Base-by-base conservation (phyloP, 2,888 invertebrate species). In the Lasioglossum malachurum region DNA sequence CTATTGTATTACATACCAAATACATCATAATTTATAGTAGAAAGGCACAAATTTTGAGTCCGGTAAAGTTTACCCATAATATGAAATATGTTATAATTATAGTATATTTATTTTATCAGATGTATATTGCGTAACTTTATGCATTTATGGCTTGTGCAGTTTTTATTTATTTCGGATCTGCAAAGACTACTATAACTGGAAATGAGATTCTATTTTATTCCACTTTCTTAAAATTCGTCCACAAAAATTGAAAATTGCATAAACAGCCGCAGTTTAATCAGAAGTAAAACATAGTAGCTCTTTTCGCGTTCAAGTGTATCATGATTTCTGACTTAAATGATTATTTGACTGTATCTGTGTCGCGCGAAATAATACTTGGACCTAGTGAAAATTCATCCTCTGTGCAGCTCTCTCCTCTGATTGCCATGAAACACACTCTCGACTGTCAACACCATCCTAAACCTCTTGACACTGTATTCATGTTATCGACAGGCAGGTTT, bases 371-470 rank as follows among this genome's bases (percentile, higher is more conserved):
- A n/a, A 57, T 57, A 12, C 3, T 57, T n/a, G n/a, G 4, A 57
- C 4, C 57, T 23, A 57, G 57, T 57, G 57, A 57, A n/a, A 57
- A 57, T 57, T n/a, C 57, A 0, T n/a, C 3, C 57, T n/a, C 1
- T n/a, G 4, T 4, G n/a, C n/a, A 57, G n/a, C n/a, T 57, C 23
- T 57, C 8, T 57, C 10, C 57, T 57, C 57, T 12, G 23, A 57
- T 57, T 57, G 38, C 35, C 69, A 23, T 38, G 23, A 35, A 69
- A 69, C 38, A 69, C 35, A 16, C 23, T 38, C 38, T 69, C 38
- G 23, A 69, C 69, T 69, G 69, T 69, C 69, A 69, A 38, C 69
- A 38, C 69, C 69, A n/a, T 38, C 3, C 69, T 69, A 19, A 69
- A 23, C 69, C 69, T 23, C 69, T 69, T 38, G 23, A 69, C 69